A percentile compares a stretch with the other conserved stretches of the same genome.
Conservation (phyloP, 2,797 vertebrate species). For the Picus viridis region DNA sequence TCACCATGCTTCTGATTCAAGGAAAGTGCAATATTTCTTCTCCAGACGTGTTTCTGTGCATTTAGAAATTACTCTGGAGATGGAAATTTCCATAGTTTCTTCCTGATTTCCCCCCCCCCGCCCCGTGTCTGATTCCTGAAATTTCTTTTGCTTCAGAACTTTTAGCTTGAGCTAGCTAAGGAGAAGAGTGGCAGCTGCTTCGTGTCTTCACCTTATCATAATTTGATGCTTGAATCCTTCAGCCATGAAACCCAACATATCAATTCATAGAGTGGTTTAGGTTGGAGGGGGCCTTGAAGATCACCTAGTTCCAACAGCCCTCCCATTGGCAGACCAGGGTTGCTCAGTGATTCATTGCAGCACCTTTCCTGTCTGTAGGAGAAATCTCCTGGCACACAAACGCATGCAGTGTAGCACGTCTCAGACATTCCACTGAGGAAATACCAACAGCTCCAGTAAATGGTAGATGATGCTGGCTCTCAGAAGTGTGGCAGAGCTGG, state of each 20-base stretch:
- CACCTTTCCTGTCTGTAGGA: not conserved
- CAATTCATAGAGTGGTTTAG: too few species aligned
- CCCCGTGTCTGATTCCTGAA: not conserved
- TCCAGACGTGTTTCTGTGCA: not conserved
- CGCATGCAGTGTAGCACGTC: accelerated
- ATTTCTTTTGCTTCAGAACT: not conserved
- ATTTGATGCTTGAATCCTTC: not conserved
- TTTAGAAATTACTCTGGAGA: not conserved
- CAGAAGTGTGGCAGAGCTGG: not conserved
- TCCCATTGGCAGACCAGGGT: too few species aligned
- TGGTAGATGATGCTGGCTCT: not conserved
- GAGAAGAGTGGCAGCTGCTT: not conserved
- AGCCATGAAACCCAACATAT: not conserved
- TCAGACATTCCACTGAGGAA: not conserved
- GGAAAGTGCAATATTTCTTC: not conserved
- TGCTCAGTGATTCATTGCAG: accelerated
- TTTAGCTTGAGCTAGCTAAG: not conserved
- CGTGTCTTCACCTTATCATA: accelerated
- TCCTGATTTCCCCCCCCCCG: not conserved
- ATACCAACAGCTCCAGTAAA: accelerated
- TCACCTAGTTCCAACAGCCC: too few species aligned
- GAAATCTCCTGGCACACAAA: accelerated
- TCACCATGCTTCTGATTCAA: not conserved
- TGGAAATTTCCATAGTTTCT: not conserved
- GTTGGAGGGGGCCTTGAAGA: too few species aligned